Percentiles rank a stretch among this genome's conserved stretches.
Evolutionary conservation across 2,113 vertebrate species (phyloP).

Genomic region (Eleginops maclovinus): DNA sequence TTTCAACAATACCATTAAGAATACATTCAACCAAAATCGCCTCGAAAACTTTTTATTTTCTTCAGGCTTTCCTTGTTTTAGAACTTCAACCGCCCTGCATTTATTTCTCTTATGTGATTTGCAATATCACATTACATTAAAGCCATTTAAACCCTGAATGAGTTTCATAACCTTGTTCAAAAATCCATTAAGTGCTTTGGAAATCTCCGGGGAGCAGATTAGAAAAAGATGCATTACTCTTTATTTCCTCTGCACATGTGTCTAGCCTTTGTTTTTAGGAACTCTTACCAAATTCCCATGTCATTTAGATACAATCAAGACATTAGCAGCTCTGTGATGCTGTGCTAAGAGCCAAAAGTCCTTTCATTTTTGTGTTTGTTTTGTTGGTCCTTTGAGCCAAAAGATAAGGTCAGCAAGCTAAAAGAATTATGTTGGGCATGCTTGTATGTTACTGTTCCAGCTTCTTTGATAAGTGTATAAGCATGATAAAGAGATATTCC

Average conservation of each 20-base stretch:
- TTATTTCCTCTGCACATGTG: slow-evolving; percentile 5
- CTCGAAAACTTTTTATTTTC: too few species aligned
- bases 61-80: too few species aligned
- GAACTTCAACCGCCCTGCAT: neutral
- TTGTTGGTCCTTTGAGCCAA: too few species aligned
- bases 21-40: slow-evolving; percentile 40
- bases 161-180: slow-evolving; percentile 66
- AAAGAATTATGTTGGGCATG: too few species aligned
- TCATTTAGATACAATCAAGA: neutral
- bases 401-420: too few species aligned
- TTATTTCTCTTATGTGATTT: slow-evolving; percentile 46
- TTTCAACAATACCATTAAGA: slow-evolving; percentile 60
- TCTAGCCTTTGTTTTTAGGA: neutral
- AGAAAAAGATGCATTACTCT: slow-evolving; percentile 22
- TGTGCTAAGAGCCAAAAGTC: neutral
- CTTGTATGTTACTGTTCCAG: too few species aligned
- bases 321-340: neutral
- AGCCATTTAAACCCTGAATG: slow-evolving; percentile 52
- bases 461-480: too few species aligned
- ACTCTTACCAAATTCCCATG: slow-evolving; percentile 4
- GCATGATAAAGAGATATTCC: too few species aligned
- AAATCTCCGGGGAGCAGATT: slow-evolving; percentile 47
- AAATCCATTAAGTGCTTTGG: slow-evolving; percentile 66
- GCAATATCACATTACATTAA: slow-evolving; percentile 54
- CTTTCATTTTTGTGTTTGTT: too few species aligned